phyloP scores from a whole-genome alignment of 2,113 vertebrate species.

The Rutilus rutilus region DNA sequence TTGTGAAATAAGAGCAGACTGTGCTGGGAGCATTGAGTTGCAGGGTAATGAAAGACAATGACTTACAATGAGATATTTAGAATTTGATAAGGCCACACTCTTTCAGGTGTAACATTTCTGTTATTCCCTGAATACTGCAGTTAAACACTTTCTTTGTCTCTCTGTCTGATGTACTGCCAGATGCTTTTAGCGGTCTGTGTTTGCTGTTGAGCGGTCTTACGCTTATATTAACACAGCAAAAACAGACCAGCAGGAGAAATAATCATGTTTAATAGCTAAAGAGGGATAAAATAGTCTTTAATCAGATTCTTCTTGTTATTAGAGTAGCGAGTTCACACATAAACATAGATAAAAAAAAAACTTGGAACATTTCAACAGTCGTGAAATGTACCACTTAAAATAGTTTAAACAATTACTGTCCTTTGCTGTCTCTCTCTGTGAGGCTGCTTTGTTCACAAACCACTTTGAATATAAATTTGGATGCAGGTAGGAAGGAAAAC shows the following conservation, averaged over 20 bases:
- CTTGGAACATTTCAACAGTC: neutral
- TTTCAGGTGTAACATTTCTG: constrained; percentile 14
- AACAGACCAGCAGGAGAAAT: constrained; percentile 30
- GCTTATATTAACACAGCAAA: neutral
- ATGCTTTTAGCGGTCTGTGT: constrained; percentile 27
- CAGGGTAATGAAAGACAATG: constrained; percentile 19
- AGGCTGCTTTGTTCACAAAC: constrained; percentile 31
- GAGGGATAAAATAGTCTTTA: constrained; percentile 22
- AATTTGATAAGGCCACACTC: neutral
- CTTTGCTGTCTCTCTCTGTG: constrained; percentile 18
- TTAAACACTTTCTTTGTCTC: neutral
- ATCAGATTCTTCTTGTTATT: constrained; percentile 42
- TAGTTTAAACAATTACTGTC: constrained; percentile 15
- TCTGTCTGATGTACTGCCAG: constrained; percentile 20
- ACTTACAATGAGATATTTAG: constrained; percentile 17
- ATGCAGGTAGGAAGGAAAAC: neutral
- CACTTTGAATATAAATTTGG: constrained; percentile 33
- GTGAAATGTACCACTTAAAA: constrained; percentile 22
- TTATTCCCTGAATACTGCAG: neutral
- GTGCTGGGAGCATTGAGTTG: constrained; percentile 27
- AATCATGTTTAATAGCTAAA: constrained; percentile 6
- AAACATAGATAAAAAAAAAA: neutral
- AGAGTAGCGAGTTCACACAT: neutral
- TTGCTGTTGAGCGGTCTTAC: neutral
- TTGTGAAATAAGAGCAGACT: constrained; percentile 48